Evolutionary conservation across 2,113 vertebrate genomes (phyloP).

Genomic region (Thinocorus orbignyianus): DNA sequence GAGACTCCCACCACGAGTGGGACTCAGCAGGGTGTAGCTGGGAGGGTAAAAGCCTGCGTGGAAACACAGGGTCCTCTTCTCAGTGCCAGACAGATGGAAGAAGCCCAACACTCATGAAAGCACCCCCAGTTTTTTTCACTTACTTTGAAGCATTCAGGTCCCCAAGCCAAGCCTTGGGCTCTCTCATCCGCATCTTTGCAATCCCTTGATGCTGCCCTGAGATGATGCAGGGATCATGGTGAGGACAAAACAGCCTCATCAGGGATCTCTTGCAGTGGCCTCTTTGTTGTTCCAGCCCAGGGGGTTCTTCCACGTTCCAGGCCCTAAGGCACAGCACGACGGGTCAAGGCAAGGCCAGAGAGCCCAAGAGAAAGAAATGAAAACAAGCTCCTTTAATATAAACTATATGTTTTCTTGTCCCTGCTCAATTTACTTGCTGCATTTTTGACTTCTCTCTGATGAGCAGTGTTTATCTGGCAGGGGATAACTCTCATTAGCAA

Average conservation of each 20-base stretch:
- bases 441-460: neutral
- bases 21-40: neutral
- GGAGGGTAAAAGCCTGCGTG: neutral
- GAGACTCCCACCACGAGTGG: neutral
- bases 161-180: neutral
- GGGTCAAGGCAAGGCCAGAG: neutral
- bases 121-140: neutral
- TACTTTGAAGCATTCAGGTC: neutral
- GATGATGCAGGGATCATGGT: accelerated
- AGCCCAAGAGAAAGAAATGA: neutral
- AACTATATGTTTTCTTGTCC: neutral
- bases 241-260: neutral
- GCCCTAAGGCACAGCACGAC: accelerated
- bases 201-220: neutral
- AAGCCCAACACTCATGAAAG: neutral
- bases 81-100: neutral
- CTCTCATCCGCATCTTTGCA: accelerated
- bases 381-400: neutral
- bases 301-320: neutral
- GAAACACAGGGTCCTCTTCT: neutral
- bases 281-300: neutral
- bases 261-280: neutral
- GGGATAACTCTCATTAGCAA: neutral
- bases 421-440: neutral
- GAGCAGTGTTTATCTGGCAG: neutral